phyloP scores from a whole-genome alignment of 1,140 invertebrate genomes.

The Bombyx mandarina region DNA sequence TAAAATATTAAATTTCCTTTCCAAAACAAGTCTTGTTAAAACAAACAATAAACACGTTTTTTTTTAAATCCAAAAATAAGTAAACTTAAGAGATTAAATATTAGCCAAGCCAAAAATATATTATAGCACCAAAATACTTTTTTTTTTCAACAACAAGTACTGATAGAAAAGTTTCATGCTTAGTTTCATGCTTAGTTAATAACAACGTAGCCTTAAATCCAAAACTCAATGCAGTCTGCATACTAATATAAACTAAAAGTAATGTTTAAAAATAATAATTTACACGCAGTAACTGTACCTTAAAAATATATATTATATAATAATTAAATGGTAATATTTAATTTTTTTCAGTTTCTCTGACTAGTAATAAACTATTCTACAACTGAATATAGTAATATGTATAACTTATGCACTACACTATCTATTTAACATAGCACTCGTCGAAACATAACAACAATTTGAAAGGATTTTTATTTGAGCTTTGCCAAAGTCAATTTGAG shows the following conservation, averaged over 20 bases:
- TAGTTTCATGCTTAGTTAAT: conserved; percentile 39
- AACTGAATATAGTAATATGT: conserved; percentile 26
- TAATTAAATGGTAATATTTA: conserved; percentile 66
- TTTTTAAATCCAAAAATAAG: background rate
- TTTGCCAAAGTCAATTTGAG: conserved; percentile 51
- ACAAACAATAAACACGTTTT: conserved; percentile 27
- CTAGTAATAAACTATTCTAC: conserved; percentile 63
- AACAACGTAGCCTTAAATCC: conserved; percentile 17
- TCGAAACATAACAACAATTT: conserved; percentile 38
- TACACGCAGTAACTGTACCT: conserved; percentile 51
- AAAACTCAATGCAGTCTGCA: conserved; percentile 33
- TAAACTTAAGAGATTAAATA: conserved; percentile 39
- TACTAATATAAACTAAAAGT: conserved; percentile 33
- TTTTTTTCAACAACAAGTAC: conserved; percentile 34
- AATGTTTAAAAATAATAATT: conserved; percentile 58
- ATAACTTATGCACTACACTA: conserved; percentile 36
- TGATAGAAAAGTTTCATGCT: conserved; percentile 63
- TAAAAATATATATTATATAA: conserved; percentile 49
- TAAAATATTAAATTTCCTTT: conserved; percentile 8
- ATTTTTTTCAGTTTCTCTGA: conserved; percentile 63
- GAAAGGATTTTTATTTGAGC: conserved; percentile 39
- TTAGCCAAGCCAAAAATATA: conserved; percentile 65
- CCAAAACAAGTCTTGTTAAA: conserved; percentile 16
- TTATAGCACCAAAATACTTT: conserved; percentile 61
- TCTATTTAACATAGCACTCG: conserved; percentile 59